phyloP scores from a whole-genome alignment of 2,797 vertebrate genomes.

The Sebastes elongatus region DNA sequence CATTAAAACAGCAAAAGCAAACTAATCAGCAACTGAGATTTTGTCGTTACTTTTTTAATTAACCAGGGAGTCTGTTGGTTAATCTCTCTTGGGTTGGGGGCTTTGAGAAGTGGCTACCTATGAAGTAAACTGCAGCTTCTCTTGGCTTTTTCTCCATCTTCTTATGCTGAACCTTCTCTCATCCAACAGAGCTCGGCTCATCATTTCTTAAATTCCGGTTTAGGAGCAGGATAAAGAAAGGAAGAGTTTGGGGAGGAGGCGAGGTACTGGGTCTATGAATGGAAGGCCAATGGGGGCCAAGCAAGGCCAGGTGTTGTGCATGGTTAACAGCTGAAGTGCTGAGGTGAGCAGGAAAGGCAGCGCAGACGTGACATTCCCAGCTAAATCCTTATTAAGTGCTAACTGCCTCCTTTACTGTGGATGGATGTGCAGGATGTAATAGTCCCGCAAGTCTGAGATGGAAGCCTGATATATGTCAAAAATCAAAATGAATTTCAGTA shows the following conservation, averaged over 20 bases:
- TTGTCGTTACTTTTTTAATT: not conserved
- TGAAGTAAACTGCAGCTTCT: constrained; percentile 15
- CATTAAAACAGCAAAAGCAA: constrained; percentile 34
- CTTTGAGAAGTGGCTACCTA: not conserved
- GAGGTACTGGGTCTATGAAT: not conserved
- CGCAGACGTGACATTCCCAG: constrained; percentile 19
- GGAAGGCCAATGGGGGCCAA: constrained; percentile 9
- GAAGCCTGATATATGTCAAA: constrained; percentile 1
- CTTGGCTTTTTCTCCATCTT: not conserved
- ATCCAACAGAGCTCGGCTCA: not conserved
- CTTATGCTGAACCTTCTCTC: not conserved
- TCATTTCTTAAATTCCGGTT: constrained; percentile 15
- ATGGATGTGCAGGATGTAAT: constrained; percentile 16
- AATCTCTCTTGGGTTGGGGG: constrained; percentile 2
- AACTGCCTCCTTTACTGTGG: constrained; percentile 31
- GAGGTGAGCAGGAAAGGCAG: constrained; percentile 31
- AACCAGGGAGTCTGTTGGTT: not conserved
- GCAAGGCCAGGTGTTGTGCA: constrained; percentile 6
- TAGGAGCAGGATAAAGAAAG: constrained; percentile 10
- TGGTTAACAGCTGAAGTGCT: constrained; percentile 44
- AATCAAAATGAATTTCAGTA: not conserved
- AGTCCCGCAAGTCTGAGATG: not conserved
- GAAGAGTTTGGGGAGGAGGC: not conserved
- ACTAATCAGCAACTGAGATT: constrained; percentile 19
- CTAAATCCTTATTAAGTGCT: constrained; percentile 44